A percentile compares a stretch with the other conserved stretches of the same genome.
Evolutionary conservation across 2,888 invertebrate species (phyloP).

Genomic region (Sericinus montela): DNA sequence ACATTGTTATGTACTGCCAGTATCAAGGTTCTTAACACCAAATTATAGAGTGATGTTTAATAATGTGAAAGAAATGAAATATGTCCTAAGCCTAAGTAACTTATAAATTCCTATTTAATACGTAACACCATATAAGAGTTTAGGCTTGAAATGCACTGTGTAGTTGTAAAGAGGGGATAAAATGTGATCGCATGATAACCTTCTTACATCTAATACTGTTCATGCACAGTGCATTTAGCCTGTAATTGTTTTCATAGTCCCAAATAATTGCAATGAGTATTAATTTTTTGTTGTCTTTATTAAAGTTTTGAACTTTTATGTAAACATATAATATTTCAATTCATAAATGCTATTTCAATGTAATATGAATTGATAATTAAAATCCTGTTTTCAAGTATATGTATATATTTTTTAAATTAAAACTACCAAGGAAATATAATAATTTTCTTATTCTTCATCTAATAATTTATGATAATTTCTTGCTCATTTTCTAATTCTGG

Average conservation of each 20-base stretch:
- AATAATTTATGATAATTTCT: too few relatives aligned
- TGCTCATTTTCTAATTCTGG: too few relatives aligned
- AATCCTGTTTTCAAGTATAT: too few relatives aligned
- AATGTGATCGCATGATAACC: not conserved
- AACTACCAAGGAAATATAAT: not conserved
- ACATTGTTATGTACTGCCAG: constrained; percentile 67
- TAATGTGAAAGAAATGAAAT: constrained; percentile 32
- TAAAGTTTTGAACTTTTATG: too few relatives aligned
- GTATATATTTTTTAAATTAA: too few relatives aligned
- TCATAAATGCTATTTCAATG: not conserved
- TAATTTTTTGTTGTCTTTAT: too few relatives aligned
- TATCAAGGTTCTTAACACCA: constrained; percentile 70
- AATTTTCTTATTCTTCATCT: too few relatives aligned
- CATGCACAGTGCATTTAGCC: constrained; percentile 1
- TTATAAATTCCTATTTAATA: constrained; percentile 30
- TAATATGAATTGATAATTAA: too few relatives aligned
- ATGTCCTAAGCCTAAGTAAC: constrained; percentile 47
- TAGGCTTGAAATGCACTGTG: not conserved
- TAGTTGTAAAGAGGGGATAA: not conserved
- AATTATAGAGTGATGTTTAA: constrained; percentile 44
- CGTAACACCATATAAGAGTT: constrained; percentile 19
- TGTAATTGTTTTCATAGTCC: too few relatives aligned
- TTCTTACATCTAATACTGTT: too few relatives aligned
- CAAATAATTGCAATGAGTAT: too few relatives aligned
- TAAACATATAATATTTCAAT: too few relatives aligned